These are phyloP conservation scores for Andricus quercusramuli DNA, from an alignment of 2,888 invertebrate species.

Conservation along the genomic window DNA sequence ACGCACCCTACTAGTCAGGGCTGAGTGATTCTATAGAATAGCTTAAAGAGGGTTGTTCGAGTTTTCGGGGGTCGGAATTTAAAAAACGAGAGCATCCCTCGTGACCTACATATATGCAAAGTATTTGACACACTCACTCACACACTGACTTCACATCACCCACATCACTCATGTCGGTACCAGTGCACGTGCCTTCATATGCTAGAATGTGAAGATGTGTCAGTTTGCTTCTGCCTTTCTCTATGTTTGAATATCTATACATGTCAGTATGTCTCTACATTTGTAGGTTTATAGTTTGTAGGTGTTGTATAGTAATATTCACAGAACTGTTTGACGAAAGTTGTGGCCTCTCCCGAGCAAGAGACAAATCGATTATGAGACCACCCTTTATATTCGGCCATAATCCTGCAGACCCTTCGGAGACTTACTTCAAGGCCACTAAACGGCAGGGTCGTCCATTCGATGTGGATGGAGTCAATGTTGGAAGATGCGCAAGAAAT, in stretches of 20 bases:
- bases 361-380: conserved; percentile 52
- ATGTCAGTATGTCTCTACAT: neutral
- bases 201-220: neutral
- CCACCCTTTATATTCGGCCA: conserved; percentile 41
- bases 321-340: conserved; percentile 29
- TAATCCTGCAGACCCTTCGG: conserved; percentile 15
- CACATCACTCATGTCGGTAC: neutral
- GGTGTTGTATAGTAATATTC: neutral
- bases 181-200: conserved; percentile 1
- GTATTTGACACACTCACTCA: neutral
- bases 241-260: neutral
- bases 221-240: neutral
- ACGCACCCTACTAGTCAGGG: conserved; percentile 21
- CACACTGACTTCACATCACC: neutral
- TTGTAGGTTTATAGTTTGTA: neutral
- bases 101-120: conserved; percentile 48
- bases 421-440: conserved; percentile 48
- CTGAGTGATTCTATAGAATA: conserved; percentile 8
- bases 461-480: conserved; percentile 9
- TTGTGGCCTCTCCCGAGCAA: conserved; percentile 51
- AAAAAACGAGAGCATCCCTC: conserved; percentile 48
- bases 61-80: conserved; percentile 12
- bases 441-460: conserved; percentile 44
- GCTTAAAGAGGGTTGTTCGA: conserved; percentile 10
- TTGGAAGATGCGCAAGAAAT: conserved; percentile 3